Evolutionary conservation across 1,140 invertebrate species (phyloP), one percentile per base, ranked within the genome.

Genomic region (Batillaria attramentaria): DNA sequence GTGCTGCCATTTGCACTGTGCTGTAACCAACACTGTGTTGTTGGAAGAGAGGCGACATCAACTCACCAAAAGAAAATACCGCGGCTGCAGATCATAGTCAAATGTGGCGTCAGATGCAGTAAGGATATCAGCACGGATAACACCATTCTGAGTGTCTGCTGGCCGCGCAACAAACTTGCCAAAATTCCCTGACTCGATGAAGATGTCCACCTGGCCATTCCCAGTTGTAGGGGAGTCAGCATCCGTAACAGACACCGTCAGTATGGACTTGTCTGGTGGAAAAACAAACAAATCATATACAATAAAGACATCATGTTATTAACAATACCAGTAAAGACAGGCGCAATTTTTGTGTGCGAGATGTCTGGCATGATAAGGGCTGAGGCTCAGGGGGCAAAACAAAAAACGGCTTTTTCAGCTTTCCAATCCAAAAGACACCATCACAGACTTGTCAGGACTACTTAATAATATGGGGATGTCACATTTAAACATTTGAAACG

Each of bases 151-250:
- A 33, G 10, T 39, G 0, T 93, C 94, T 84, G 95, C 94, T 0
- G 95, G 93, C 85, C 96, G 95, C 16, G 98, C 96, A 0, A 96
- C 94, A 90, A 99, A 99, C 91, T 98, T 98, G 87, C 98, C 97
- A 37, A 94, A 93, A 2, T 96, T 96, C 6, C 97, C 97, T 79
- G 93, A 93, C 87, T 95, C 94, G 66, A 99, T 96, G 80, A 96
- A 93, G 89, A 98, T 98, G 95, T 91, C 94, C 93, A 3, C 97
- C 94, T 93, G 62, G n/a, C 88, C 88, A 79, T 84, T 84, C 3
- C 80, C 79, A 35, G 84, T 84, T 1, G 83, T 82, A 13, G 83
- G 78, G 2, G 85, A 82, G 72, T 88, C 85, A 1, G 35, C 60
- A 77, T 89, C 88, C 41, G 66, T 79, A 20, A 85, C 86, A 31